Conservation (phyloP, 2,113 vertebrate species). For the Orthochromis malagaraziensis region DNA sequence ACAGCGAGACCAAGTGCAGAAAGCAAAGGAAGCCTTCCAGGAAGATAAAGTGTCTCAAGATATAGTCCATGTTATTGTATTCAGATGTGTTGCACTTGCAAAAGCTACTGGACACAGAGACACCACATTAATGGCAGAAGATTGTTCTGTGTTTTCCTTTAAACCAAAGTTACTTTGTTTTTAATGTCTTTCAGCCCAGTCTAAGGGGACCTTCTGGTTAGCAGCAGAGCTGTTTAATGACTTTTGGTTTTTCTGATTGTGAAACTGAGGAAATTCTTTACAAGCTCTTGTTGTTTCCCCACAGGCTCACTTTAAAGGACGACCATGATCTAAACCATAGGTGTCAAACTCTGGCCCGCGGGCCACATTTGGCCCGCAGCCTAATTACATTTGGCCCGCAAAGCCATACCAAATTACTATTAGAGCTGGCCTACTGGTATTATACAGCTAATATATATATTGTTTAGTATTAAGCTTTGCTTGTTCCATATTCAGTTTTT, state of each 20-base stretch:
- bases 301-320: background rate
- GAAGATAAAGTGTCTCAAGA: background rate
- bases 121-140: background rate
- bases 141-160: background rate
- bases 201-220: background rate
- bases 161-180: background rate
- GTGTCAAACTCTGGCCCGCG: too few relatives aligned
- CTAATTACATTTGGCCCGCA: too few relatives aligned
- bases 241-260: background rate
- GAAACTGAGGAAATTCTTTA: background rate
- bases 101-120: background rate
- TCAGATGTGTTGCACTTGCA: background rate
- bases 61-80: background rate
- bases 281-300: background rate
- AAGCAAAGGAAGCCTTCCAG: constrained; percentile 17
- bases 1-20: background rate
- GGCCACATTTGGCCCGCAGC: too few relatives aligned
- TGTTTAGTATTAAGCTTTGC: too few relatives aligned
- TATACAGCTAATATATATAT: too few relatives aligned
- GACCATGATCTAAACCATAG: background rate
- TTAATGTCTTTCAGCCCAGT: background rate
- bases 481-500: too few relatives aligned
- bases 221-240: background rate
- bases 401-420: too few relatives aligned
- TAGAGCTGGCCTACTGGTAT: too few relatives aligned